Conservation (phyloP, 37 sponge, comb jelly and placozoan genomes). For the Spongilla lacustris region DNA sequence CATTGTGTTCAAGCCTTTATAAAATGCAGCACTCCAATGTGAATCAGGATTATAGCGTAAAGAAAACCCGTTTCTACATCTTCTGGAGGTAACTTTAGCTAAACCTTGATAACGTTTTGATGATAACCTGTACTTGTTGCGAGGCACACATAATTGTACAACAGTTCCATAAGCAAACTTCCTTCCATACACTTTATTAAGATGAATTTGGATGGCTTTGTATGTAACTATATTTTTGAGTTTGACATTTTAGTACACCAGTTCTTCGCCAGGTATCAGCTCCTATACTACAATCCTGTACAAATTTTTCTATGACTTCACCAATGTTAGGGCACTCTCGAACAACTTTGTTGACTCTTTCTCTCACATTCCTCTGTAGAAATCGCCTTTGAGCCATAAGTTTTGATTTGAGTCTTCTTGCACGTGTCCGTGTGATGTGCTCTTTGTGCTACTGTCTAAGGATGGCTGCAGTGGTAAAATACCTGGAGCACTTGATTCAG, state of each 20-base stretch:
- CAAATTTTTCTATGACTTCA: conserved; percentile 24
- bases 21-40: conserved; percentile 29
- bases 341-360: conserved; percentile 1
- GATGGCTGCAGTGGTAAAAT: no score
- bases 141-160: conserved; percentile 41
- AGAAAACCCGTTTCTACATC: conserved; percentile 34
- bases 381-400: background rate
- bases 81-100: conserved; percentile 33
- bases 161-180: conserved; percentile 50
- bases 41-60: conserved; percentile 40
- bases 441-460: background rate
- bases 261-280: conserved; percentile 56
- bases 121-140: conserved; percentile 49
- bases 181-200: background rate
- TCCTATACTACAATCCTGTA: conserved; percentile 11
- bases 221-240: conserved; percentile 45
- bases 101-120: conserved; percentile 28
- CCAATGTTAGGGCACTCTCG: conserved; percentile 22
- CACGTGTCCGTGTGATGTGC: background rate
- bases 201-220: conserved; percentile 24
- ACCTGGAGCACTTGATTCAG: no score
- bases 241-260: conserved; percentile 42
- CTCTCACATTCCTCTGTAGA: background rate
- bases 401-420: background rate
- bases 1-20: background rate